Conservation (phyloP, 2,797 vertebrate genomes). For the Cirrhinus molitorella region DNA sequence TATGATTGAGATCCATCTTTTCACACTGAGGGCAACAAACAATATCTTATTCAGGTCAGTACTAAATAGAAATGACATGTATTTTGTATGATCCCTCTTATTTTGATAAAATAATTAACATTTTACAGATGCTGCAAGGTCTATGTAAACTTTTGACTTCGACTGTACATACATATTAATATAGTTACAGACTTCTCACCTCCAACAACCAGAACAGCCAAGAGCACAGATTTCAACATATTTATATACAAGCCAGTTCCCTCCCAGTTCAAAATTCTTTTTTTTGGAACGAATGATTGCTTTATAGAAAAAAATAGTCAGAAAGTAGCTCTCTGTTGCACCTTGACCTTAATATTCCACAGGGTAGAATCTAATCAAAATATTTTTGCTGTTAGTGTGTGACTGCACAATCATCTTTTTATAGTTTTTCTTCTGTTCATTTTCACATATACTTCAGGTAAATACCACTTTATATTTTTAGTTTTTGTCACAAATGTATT, state of each 20-base stretch:
- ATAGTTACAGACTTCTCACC: conserved; percentile 64
- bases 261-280: conserved; percentile 60
- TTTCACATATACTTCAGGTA: background rate
- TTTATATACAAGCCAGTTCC: conserved; percentile 55
- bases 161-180: too few species aligned
- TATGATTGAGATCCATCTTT: too few species aligned
- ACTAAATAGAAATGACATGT: too few species aligned
- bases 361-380: background rate
- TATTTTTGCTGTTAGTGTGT: too few species aligned
- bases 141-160: too few species aligned
- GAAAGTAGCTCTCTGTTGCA: background rate
- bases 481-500: background rate
- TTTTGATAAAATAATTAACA: too few species aligned
- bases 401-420: background rate
- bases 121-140: too few species aligned
- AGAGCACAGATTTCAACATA: conserved; percentile 77
- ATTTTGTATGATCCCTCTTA: too few species aligned
- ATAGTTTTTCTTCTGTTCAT: background rate
- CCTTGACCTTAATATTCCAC: conserved; percentile 18
- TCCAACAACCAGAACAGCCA: conserved; percentile 75
- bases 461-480: background rate
- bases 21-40: too few species aligned
- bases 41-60: too few species aligned
- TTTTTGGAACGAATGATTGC: conserved; percentile 48
- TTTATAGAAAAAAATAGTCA: conserved; percentile 40